Conservation (phyloP, 2,113 vertebrate species). For the Penelope pileata region DNA sequence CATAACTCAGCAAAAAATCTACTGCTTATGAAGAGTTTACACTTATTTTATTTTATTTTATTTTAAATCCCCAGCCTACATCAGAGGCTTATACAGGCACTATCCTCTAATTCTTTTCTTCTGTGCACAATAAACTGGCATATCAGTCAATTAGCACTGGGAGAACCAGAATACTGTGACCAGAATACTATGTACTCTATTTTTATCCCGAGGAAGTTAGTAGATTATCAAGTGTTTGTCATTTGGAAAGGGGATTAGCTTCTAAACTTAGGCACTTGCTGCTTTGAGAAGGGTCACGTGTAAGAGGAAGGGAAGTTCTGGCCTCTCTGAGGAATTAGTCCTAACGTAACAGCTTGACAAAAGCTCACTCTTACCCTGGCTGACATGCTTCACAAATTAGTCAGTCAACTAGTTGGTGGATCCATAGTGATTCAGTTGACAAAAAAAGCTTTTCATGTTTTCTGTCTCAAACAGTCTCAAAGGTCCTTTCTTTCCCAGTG, state of each 20-base stretch:
- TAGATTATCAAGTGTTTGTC: not conserved
- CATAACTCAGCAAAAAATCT: fast-evolving
- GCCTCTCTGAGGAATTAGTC: not conserved
- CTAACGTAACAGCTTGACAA: not conserved
- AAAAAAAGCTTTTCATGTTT: too few relatives aligned
- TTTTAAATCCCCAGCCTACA: not conserved
- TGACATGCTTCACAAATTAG: not conserved
- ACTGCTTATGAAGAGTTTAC: not conserved
- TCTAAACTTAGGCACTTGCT: not conserved
- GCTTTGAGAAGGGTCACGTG: not conserved
- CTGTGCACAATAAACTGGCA: not conserved
- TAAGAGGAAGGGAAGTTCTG: not conserved
- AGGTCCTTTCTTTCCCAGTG: too few relatives aligned
- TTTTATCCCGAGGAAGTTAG: not conserved
- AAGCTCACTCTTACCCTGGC: not conserved
- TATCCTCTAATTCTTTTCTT: not conserved
- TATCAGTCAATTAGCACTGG: not conserved
- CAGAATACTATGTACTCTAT: not conserved
- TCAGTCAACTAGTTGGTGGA: too few relatives aligned
- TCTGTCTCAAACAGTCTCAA: too few relatives aligned
- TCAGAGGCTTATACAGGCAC: not conserved
- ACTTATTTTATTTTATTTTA: too few relatives aligned
- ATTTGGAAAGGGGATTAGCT: not conserved
- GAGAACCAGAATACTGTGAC: not conserved
- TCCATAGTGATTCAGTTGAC: too few relatives aligned